Evolutionary conservation across 1,140 invertebrate genomes (phyloP).

Genomic region (Lethocerus indicus): DNA sequence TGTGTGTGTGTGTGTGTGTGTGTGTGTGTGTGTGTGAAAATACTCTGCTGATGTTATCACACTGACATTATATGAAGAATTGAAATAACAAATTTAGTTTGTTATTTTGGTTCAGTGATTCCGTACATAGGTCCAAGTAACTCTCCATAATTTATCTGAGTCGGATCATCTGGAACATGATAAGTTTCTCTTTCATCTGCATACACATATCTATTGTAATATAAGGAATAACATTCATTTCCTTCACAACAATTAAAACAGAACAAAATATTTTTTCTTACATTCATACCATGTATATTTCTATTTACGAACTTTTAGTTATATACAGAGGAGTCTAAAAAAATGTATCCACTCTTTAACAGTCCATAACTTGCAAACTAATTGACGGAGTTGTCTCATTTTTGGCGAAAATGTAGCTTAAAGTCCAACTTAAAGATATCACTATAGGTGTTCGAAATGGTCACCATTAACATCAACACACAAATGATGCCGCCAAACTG

Average conservation of each 20-base stretch:
- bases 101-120: constrained; percentile 1
- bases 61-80: too few relatives aligned
- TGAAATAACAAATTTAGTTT: too few relatives aligned
- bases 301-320: not conserved
- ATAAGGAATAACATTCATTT: too few relatives aligned
- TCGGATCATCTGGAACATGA: not conserved
- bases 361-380: not conserved
- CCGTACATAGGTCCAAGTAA: constrained; percentile 5
- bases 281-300: not conserved
- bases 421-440: too few relatives aligned
- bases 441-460: too few relatives aligned
- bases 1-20: too few relatives aligned
- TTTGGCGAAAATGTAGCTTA: too few relatives aligned
- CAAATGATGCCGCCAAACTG: too few relatives aligned
- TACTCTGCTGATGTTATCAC: too few relatives aligned
- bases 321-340: not conserved
- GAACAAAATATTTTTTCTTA: not conserved
- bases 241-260: not conserved
- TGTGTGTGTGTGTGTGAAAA: too few relatives aligned
- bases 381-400: too few relatives aligned
- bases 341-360: not conserved
- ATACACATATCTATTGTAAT: not conserved
- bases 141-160: constrained; percentile 4
- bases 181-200: constrained; percentile 4
- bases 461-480: too few relatives aligned